phyloP scores from a whole-genome alignment of 2,113 vertebrate species.

The Numida meleagris region DNA sequence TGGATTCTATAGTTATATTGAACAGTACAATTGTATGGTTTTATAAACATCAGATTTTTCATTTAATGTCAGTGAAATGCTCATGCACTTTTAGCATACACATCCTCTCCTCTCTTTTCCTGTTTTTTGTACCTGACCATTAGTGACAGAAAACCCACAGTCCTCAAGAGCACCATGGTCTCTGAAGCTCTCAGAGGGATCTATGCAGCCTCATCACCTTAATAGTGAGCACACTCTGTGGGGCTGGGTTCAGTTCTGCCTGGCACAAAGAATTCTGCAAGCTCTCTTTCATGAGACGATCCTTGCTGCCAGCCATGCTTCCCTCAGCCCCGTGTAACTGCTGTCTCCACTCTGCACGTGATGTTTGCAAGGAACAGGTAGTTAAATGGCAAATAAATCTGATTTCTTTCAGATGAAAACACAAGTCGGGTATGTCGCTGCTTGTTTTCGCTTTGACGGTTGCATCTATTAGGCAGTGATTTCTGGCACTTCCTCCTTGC shows the following conservation, averaged over 20 bases:
- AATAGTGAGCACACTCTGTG: background rate
- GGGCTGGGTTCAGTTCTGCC: background rate
- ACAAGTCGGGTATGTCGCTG: background rate
- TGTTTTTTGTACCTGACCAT: background rate
- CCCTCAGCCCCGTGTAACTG: background rate
- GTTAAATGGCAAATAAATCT: constrained; percentile 38
- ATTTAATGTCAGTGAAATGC: background rate
- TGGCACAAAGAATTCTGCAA: background rate
- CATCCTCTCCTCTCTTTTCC: background rate
- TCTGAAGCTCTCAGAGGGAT: background rate
- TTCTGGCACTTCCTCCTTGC: constrained; percentile 1
- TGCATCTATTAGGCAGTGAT: constrained; percentile 24
- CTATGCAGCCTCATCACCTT: background rate
- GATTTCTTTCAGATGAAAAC: background rate
- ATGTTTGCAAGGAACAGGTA: background rate
- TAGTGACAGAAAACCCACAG: background rate
- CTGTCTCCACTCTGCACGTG: background rate
- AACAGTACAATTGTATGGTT: background rate
- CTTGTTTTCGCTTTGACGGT: constrained; percentile 37
- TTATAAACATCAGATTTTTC: background rate
- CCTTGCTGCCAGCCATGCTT: background rate
- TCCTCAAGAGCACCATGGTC: background rate
- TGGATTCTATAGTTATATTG: background rate
- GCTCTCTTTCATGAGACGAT: background rate
- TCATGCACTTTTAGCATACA: background rate